Conservation (phyloP, 2,797 vertebrate genomes). For the Acanthiza pusilla region DNA sequence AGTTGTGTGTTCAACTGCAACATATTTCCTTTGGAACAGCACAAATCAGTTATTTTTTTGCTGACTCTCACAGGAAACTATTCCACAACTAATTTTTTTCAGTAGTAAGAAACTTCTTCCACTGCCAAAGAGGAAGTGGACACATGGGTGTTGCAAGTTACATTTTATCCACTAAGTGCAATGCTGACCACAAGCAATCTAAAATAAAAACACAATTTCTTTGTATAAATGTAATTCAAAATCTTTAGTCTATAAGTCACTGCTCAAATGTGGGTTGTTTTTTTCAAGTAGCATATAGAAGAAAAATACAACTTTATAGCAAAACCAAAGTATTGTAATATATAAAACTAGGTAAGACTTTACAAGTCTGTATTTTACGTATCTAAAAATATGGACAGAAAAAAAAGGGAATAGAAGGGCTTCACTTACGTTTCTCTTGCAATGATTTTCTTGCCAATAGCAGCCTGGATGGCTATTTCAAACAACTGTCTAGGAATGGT, state of each 20-base stretch:
- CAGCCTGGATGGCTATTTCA: constrained; percentile 93
- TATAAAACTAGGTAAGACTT: background rate
- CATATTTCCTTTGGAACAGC: background rate
- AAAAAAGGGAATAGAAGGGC: background rate
- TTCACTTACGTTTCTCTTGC: constrained; percentile 93
- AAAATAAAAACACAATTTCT: background rate
- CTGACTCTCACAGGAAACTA: background rate
- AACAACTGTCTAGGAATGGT: constrained; percentile 93
- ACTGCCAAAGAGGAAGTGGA: background rate
- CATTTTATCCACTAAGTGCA: background rate
- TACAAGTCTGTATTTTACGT: background rate
- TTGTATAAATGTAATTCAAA: background rate
- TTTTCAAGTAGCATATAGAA: background rate
- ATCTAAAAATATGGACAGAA: background rate
- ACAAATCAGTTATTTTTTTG: background rate
- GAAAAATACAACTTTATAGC: background rate
- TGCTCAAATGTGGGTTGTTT: background rate
- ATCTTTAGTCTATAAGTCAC: background rate
- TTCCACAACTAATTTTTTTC: background rate
- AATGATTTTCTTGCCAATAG: constrained; percentile 88
- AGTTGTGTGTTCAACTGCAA: background rate
- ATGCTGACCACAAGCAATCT: background rate
- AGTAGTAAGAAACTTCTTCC: background rate
- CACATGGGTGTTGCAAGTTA: background rate
- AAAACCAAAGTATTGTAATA: background rate